Evolutionary conservation across 2,888 invertebrate species (phyloP).

Genomic region (Tipula helvola): DNA sequence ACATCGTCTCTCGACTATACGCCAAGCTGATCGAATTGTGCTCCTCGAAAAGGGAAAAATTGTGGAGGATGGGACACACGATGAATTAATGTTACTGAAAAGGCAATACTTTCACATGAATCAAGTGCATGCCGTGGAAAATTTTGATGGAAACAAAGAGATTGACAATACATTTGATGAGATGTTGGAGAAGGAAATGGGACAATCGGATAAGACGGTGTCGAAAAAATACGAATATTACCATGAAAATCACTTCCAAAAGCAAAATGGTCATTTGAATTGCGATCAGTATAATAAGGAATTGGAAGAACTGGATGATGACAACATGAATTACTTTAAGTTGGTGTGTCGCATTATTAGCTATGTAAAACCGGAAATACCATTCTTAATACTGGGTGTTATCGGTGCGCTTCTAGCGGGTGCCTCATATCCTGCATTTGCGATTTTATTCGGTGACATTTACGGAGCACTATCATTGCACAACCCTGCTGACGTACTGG

Average conservation of each 20-base stretch:
- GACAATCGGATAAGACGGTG: neutral
- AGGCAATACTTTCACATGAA: slow-evolving; percentile 58
- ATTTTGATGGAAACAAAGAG: neutral
- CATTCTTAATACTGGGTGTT: slow-evolving; percentile 47
- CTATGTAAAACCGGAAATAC: slow-evolving; percentile 56
- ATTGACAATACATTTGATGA: neutral
- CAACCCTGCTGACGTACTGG: slow-evolving; percentile 43
- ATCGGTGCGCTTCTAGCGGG: slow-evolving; percentile 56
- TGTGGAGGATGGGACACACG: slow-evolving; percentile 61
- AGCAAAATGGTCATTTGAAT: neutral
- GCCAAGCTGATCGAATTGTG: slow-evolving; percentile 56
- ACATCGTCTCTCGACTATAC: slow-evolving; percentile 57
- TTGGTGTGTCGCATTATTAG: slow-evolving; percentile 44
- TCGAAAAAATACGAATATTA: neutral
- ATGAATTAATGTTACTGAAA: slow-evolving; percentile 49
- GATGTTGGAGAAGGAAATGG: neutral
- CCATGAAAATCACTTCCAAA: neutral
- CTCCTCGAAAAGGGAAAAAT: slow-evolving; percentile 60
- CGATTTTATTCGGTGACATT: slow-evolving; percentile 65
- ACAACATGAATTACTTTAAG: slow-evolving; percentile 25
- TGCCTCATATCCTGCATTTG: slow-evolving; percentile 59
- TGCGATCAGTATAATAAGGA: neutral
- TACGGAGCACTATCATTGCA: slow-evolving; percentile 52
- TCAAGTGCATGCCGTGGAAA: slow-evolving; percentile 28
- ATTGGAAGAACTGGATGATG: slow-evolving; percentile 22